A percentile compares a stretch with the other conserved stretches of the same genome.
These are phyloP conservation scores for Axinella damicornis DNA, from an alignment of 37 sponge, comb jelly and placozoan species.

Conservation along the genomic window DNA sequence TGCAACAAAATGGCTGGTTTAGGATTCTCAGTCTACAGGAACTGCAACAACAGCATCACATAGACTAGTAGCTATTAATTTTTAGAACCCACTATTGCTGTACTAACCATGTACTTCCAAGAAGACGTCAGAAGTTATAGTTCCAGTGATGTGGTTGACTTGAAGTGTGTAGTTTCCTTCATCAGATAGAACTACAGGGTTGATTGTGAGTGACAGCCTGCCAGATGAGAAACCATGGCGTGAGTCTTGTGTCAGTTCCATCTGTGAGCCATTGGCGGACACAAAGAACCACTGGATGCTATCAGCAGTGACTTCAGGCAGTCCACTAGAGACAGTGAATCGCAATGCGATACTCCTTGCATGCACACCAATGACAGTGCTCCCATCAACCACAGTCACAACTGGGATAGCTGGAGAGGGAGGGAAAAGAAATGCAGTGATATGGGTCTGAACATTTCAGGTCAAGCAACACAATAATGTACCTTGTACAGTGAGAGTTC, in stretches of 20 bases:
- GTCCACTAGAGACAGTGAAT: neutral
- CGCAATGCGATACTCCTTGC: neutral
- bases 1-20: no score
- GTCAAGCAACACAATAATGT: no score
- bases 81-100: neutral
- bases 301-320: constrained; percentile 2
- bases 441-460: no score
- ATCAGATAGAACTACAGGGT: neutral
- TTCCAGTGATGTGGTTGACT: constrained; percentile 21
- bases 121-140: neutral
- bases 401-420: neutral
- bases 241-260: neutral
- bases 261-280: neutral
- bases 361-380: no score
- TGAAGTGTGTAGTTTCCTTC: constrained; percentile 32
- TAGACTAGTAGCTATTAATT: no score
- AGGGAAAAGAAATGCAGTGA: neutral
- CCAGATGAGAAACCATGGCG: neutral
- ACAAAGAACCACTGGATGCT: constrained; percentile 28
- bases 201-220: neutral
- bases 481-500: neutral
- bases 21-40: no score
- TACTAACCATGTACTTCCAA: constrained; percentile 34
- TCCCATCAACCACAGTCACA: neutral
- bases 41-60: no score